These are phyloP conservation scores for Halyomorpha halys DNA, from an alignment of 1,140 invertebrate species.

Conservation along the genomic window DNA sequence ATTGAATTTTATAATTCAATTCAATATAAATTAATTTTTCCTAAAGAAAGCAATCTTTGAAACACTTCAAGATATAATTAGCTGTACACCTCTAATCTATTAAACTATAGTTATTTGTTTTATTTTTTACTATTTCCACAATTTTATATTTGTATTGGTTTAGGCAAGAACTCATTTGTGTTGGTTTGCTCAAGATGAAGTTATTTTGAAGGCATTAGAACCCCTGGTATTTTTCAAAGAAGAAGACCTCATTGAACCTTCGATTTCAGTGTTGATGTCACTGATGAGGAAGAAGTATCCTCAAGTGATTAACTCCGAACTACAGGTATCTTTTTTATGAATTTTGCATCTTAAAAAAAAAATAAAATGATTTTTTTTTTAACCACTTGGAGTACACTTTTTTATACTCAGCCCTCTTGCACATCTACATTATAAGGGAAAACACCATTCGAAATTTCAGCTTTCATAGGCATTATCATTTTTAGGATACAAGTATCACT, in stretches of 20 bases:
- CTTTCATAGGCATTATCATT: too few species aligned
- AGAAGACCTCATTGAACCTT: constrained; percentile 3
- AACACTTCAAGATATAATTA: too few species aligned
- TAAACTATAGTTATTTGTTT: too few species aligned
- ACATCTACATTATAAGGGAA: neutral
- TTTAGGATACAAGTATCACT: too few species aligned
- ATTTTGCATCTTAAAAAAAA: neutral
- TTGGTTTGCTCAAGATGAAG: constrained; percentile 17
- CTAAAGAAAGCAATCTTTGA: too few species aligned
- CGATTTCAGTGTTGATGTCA: neutral
- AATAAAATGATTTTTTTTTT: neutral
- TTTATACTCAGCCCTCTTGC: neutral
- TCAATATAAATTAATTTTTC: too few species aligned
- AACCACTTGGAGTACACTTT: neutral
- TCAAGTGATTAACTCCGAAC: neutral
- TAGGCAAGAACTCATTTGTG: neutral
- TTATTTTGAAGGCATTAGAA: constrained; percentile 24
- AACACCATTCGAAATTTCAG: too few species aligned
- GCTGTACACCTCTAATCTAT: too few species aligned
- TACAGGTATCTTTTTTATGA: too few species aligned
- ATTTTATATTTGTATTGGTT: too few species aligned
- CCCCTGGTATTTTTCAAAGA: constrained; percentile 4
- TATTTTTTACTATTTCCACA: too few species aligned
- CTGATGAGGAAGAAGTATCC: neutral
- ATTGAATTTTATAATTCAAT: too few species aligned